phyloP scores from a whole-genome alignment of 2,888 invertebrate species.

The Bursaphelenchus okinawaensis region DNA sequence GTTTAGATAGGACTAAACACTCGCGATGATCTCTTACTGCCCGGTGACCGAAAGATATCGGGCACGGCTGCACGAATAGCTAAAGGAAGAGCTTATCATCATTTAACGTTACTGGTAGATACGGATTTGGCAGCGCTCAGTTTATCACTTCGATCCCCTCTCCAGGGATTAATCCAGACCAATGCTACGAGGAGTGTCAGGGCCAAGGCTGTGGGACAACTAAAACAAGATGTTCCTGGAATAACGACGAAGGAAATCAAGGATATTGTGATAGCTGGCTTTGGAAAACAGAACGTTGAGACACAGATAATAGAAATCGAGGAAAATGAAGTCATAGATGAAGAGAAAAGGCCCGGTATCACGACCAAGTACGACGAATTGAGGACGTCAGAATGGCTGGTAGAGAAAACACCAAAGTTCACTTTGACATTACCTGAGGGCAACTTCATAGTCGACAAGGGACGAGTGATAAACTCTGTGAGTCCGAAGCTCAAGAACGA shows the following conservation, averaged over 20 bases:
- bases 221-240: constrained; percentile 69
- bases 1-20: constrained; percentile 48
- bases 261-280: constrained; percentile 70
- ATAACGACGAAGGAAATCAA: constrained; percentile 65
- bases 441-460: not conserved
- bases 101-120: constrained; percentile 85
- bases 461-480: not conserved
- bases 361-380: constrained; percentile 67
- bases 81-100: constrained; percentile 84
- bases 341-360: constrained; percentile 13
- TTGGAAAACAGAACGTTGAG: constrained; percentile 77
- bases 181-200: constrained; percentile 79
- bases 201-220: constrained; percentile 73
- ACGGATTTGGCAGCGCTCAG: constrained; percentile 60
- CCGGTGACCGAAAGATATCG: constrained; percentile 65
- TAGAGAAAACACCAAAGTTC: constrained; percentile 79
- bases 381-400: constrained; percentile 79
- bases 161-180: constrained; percentile 73
- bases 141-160: constrained; percentile 31
- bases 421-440: constrained; percentile 11
- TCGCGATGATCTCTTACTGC: constrained; percentile 78
- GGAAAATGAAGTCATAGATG: constrained; percentile 1
- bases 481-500: not conserved
- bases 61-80: constrained; percentile 91
- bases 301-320: constrained; percentile 20